phyloP scores from a whole-genome alignment of 1,140 invertebrate genomes.

The Pentalonia nigronervosa region DNA sequence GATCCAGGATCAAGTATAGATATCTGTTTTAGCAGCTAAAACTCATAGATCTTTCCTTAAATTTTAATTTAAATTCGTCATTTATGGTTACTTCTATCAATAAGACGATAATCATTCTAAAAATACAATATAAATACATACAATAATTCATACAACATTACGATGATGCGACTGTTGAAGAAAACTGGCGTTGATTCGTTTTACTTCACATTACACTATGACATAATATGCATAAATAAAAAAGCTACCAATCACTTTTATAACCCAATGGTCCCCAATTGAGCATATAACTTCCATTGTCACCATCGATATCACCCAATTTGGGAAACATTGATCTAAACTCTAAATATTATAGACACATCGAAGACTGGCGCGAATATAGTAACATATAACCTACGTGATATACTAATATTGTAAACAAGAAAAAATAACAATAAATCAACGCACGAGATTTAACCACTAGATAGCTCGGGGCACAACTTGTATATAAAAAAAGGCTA shows the following conservation, averaged over 20 bases:
- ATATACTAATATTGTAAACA: neutral
- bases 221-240: neutral
- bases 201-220: neutral
- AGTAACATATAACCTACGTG: neutral
- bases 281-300: neutral
- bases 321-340: neutral
- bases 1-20: no score
- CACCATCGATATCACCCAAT: neutral
- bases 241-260: neutral
- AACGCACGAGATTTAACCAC: neutral
- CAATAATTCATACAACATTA: neutral
- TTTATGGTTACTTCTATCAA: no score
- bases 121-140: no score
- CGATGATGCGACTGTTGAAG: neutral
- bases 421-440: neutral
- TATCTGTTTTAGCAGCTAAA: no score
- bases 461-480: neutral
- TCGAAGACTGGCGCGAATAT: neutral
- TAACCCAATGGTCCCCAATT: neutral
- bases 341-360: neutral
- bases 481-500: neutral
- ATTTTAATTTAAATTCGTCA: no score
- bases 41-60: no score
- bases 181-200: neutral
- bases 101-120: no score